Base-by-base conservation (phyloP, 2,797 vertebrate genomes). In the Otolemur crassicaudatus region DNA sequence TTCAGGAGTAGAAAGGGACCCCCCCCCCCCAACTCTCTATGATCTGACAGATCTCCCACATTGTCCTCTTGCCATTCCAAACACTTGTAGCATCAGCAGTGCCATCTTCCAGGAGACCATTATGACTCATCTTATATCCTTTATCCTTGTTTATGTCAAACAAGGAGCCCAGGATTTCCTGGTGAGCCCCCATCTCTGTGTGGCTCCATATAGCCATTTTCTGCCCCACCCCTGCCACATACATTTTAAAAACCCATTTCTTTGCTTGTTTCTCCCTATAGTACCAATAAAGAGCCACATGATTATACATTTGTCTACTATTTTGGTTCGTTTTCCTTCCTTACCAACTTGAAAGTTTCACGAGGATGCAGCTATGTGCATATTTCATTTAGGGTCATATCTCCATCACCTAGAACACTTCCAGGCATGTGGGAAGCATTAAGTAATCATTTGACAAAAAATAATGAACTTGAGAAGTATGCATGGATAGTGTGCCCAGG, bases 261-360 rank as follows among this genome's bases (percentile, higher is more conserved):
- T 7, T 89, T 90, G 7, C 40, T 92, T 56, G 29, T 75, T 90
- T 91, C 76, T 69, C 40, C 83, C 53, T 69, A 0, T 82, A n/a
- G 17, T 67, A 31, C 25, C 81, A 20, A 89, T 69, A 23, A 76
- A 85, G 20, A 70, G 3, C 29, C 34, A 81, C 13, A 29, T 91
- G 70, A 72, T 20, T 16, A 61, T 86, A 76, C 1, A 80, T 84
- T 46, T 75, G 2, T 60, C 70, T 58, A 37, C 9, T 49, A 81
- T 83, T 69, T 46, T 31, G 0, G 0, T 70, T 90, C 49, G 7
- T 94, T 81, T 90, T 85, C 25, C 2, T 93, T 90, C 27, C 34
- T 76, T 25, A 40, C 16, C 87, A 80, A 93, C 92, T 87, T 80
- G 19, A 76, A 84, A 63, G 37, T 91, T 83, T 87, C 2, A 56